Conservation (phyloP, 2,888 invertebrate species). For the Lepidochrysops patricia region DNA sequence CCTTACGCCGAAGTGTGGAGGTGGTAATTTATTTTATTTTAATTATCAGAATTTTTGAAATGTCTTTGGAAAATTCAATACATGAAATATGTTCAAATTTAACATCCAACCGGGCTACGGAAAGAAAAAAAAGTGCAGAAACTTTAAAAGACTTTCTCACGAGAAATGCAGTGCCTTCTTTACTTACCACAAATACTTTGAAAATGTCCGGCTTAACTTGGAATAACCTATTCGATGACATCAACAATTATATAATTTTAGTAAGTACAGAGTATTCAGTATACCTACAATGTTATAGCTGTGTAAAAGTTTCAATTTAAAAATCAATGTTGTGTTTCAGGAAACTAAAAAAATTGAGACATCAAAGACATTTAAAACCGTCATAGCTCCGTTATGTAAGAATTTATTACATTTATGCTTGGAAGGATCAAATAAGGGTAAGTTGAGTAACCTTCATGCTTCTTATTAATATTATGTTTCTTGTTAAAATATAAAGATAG, state of each 20-base stretch:
- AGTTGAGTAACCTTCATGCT: no score
- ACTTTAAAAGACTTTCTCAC: constrained; percentile 51
- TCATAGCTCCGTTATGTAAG: constrained; percentile 44
- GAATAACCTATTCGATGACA: constrained; percentile 57
- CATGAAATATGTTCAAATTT: constrained; percentile 48
- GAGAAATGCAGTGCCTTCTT: constrained; percentile 48
- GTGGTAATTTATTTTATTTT: no score
- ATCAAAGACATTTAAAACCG: constrained; percentile 54
- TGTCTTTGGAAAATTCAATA: constrained; percentile 53
- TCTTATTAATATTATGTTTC: constrained; percentile 16
- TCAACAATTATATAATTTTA: constrained; percentile 59
- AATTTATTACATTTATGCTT: constrained; percentile 54
- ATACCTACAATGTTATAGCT: no score
- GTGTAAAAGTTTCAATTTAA: no score
- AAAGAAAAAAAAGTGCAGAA: constrained; percentile 64
- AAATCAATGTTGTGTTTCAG: constrained; percentile 36
- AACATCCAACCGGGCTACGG: constrained; percentile 49
- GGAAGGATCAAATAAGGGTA: constrained; percentile 64
- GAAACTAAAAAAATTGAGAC: constrained; percentile 68
- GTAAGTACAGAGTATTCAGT: constrained; percentile 28
- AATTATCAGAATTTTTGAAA: no score
- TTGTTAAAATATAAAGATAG: background rate
- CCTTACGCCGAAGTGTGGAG: no score
- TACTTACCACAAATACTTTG: constrained; percentile 50
- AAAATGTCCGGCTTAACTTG: constrained; percentile 52